Evolutionary conservation across 2,113 vertebrate genomes (phyloP).

Genomic region (Carassius carassius): DNA sequence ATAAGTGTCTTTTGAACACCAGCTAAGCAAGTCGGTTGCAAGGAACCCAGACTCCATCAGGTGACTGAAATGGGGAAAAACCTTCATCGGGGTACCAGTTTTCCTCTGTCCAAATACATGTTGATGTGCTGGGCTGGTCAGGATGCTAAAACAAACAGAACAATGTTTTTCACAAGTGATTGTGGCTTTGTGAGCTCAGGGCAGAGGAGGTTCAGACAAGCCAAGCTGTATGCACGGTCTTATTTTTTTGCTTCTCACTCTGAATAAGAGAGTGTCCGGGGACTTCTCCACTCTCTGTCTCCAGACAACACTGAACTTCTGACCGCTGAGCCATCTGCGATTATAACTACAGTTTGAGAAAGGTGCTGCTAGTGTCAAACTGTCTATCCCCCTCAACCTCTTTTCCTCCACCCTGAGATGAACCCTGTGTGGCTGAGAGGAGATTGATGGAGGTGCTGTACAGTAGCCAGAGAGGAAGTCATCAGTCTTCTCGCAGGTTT

Average conservation of each 20-base stretch:
- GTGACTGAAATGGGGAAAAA: too few species aligned
- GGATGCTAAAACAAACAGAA: background rate
- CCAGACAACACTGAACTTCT: conserved; percentile 49
- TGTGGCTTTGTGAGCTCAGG: conserved; percentile 13
- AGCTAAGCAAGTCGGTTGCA: too few species aligned
- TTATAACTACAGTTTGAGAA: conserved; percentile 23
- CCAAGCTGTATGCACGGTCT: conserved; percentile 22
- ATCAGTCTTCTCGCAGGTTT: conserved; percentile 59
- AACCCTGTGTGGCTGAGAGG: conserved; percentile 47
- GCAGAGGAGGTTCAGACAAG: conserved; percentile 35
- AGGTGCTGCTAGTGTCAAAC: conserved; percentile 22
- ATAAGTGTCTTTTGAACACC: too few species aligned
- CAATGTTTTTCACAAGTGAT: background rate
- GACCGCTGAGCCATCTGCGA: conserved; percentile 45
- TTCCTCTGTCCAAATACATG: background rate
- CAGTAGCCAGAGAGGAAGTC: conserved; percentile 65
- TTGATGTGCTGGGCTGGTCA: background rate
- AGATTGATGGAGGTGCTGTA: conserved; percentile 56
- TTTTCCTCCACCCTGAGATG: conserved; percentile 44
- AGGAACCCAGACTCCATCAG: too few species aligned
- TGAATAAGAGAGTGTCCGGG: conserved; percentile 35
- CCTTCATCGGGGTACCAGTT: too few species aligned
- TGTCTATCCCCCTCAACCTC: background rate
- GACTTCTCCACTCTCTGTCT: conserved; percentile 57
- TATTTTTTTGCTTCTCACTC: conserved; percentile 60